Evolutionary conservation across 2,113 vertebrate species (phyloP).

Genomic region (Coptodon rendalli): DNA sequence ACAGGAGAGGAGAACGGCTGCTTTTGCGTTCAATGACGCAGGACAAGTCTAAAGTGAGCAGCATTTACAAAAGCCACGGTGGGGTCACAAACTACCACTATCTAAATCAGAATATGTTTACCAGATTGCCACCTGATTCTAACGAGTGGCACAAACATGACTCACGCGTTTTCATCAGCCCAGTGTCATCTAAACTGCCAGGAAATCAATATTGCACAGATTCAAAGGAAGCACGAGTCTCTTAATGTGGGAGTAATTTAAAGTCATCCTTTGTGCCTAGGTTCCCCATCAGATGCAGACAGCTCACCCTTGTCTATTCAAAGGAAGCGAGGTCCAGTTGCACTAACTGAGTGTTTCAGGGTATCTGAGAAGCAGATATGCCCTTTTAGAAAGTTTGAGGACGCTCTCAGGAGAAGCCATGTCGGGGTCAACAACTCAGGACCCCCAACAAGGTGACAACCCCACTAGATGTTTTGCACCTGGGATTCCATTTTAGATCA

Average conservation of each 20-base stretch:
- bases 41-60: not conserved
- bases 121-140: not conserved
- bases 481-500: not conserved
- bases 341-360: not conserved
- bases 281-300: not conserved
- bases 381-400: not conserved
- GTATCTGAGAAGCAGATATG: not conserved
- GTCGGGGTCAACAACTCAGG: not conserved
- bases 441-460: not conserved
- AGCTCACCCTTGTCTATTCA: not conserved
- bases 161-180: not conserved
- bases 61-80: not conserved
- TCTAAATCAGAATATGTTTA: not conserved
- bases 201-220: not conserved
- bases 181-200: not conserved
- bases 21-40: not conserved
- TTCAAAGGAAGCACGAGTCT: not conserved
- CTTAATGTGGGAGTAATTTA: not conserved
- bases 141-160: not conserved
- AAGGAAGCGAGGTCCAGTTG: slow-evolving; percentile 13
- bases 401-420: not conserved
- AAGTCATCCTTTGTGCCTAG: not conserved
- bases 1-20: no score
- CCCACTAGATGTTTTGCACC: not conserved
- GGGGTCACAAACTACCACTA: not conserved